Evolutionary conservation across 2,888 invertebrate species (phyloP).

Genomic region (Eilema depressum): DNA sequence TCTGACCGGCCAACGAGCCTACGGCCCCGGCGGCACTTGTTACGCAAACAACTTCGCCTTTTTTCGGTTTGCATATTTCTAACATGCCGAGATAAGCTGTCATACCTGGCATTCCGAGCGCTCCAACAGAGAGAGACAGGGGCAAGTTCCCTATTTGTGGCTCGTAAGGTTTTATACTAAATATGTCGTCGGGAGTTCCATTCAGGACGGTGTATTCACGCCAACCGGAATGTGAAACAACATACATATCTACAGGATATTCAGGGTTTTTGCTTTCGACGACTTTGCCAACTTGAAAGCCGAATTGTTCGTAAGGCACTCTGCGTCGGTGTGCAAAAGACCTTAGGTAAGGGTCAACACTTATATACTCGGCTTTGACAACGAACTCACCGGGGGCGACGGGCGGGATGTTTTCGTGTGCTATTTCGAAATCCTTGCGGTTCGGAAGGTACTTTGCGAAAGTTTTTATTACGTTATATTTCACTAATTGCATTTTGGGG

Average conservation of each 20-base stretch:
- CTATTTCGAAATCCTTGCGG: constrained; percentile 69
- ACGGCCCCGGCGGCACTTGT: constrained; percentile 91
- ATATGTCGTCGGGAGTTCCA: constrained; percentile 53
- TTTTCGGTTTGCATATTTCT: constrained; percentile 88
- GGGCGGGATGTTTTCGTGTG: constrained; percentile 68
- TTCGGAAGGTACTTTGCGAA: constrained; percentile 71
- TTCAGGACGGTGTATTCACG: constrained; percentile 76
- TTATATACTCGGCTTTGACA: constrained; percentile 87
- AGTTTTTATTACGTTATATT: constrained; percentile 55
- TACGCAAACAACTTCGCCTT: constrained; percentile 89
- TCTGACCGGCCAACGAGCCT: constrained; percentile 90
- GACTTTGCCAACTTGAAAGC: constrained; percentile 80
- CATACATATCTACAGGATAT: constrained; percentile 86
- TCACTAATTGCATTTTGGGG: constrained; percentile 42
- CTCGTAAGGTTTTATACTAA: constrained; percentile 57
- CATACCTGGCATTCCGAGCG: constrained; percentile 88
- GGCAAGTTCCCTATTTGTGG: constrained; percentile 83
- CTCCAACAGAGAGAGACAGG: constrained; percentile 85
- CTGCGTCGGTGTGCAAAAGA: constrained; percentile 62
- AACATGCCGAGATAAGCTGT: constrained; percentile 63
- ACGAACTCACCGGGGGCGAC: constrained; percentile 83
- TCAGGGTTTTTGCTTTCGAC: constrained; percentile 87
- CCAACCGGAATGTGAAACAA: constrained; percentile 89
- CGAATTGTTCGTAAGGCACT: constrained; percentile 63
- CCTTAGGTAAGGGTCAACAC: constrained; percentile 90